These are phyloP conservation scores for Paedocypris micromegethes DNA, from an alignment of 2,797 vertebrate species.

Conservation along the genomic window DNA sequence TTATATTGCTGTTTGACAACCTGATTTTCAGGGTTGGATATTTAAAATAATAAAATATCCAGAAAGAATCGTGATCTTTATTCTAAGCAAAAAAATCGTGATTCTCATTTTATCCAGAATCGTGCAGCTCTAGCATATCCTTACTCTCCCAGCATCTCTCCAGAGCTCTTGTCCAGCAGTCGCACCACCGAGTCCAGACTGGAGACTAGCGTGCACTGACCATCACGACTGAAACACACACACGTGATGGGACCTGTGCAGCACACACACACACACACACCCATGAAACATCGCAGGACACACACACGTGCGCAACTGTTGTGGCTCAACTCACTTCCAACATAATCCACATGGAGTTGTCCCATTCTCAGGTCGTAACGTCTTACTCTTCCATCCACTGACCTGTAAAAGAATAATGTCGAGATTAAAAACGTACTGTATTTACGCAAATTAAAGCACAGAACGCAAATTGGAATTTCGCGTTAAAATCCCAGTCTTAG, in stretches of 20 bases:
- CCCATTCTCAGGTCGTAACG: constrained; percentile 88
- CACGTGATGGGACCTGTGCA: constrained; percentile 84
- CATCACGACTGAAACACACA: constrained; percentile 88
- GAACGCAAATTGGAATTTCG: no score
- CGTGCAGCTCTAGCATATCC: constrained; percentile 42
- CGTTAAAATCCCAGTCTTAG: no score
- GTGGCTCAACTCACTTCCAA: constrained; percentile 75
- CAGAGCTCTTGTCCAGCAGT: constrained; percentile 89
- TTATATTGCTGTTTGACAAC: no score
- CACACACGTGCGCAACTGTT: background rate
- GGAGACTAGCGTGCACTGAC: constrained; percentile 82
- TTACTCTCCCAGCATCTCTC: constrained; percentile 91
- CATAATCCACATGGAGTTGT: constrained; percentile 80
- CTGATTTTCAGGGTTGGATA: no score
- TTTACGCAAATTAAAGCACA: no score
- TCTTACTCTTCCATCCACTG: constrained; percentile 83
- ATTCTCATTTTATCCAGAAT: no score
- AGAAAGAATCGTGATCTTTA: no score
- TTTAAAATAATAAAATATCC: no score
- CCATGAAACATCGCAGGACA: background rate
- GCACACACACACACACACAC: constrained; percentile 7
- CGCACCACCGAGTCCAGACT: constrained; percentile 82
- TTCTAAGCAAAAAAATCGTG: no score
- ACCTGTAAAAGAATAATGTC: constrained; percentile 60
- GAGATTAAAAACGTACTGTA: no score